These are phyloP conservation scores for Cirrhinus mrigala DNA, from an alignment of 2,797 vertebrate species.

Conservation along the genomic window DNA sequence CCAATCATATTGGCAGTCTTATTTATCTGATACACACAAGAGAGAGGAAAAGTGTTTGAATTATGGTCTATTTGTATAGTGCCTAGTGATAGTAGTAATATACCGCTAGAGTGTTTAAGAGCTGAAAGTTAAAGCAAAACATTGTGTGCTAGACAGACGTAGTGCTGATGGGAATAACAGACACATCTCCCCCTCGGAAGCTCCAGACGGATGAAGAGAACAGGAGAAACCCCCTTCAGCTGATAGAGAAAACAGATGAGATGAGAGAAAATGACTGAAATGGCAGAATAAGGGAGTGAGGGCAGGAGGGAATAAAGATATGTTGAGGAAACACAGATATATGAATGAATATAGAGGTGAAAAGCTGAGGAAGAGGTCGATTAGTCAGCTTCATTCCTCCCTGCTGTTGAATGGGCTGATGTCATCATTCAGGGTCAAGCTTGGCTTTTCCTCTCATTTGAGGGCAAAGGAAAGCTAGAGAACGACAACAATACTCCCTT, in stretches of 20 bases:
- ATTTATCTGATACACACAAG: not conserved
- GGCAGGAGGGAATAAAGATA: not conserved
- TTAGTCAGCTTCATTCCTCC: conserved; percentile 4
- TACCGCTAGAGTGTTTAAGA: not conserved
- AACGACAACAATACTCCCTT: conserved; percentile 9
- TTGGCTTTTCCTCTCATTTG: not conserved
- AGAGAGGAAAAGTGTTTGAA: not conserved
- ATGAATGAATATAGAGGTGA: conserved; percentile 7
- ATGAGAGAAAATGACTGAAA: not conserved
- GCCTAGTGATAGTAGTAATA: not conserved
- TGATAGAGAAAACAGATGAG: conserved; percentile 23
- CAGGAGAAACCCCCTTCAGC: conserved; percentile 9
- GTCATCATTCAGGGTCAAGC: conserved; percentile 15
- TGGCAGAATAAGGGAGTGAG: not conserved
- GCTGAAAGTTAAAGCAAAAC: not conserved
- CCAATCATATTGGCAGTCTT: not conserved
- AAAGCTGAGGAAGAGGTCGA: not conserved
- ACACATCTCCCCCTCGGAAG: not conserved
- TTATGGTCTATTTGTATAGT: not conserved
- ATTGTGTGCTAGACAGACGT: not conserved
- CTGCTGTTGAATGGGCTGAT: not conserved
- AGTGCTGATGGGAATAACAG: conserved; percentile 9
- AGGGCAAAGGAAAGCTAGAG: not conserved
- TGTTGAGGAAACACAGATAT: not conserved
- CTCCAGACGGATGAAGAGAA: not conserved